These are phyloP conservation scores for Leucania comma DNA, from an alignment of 2,888 invertebrate species.

Conservation along the genomic window DNA sequence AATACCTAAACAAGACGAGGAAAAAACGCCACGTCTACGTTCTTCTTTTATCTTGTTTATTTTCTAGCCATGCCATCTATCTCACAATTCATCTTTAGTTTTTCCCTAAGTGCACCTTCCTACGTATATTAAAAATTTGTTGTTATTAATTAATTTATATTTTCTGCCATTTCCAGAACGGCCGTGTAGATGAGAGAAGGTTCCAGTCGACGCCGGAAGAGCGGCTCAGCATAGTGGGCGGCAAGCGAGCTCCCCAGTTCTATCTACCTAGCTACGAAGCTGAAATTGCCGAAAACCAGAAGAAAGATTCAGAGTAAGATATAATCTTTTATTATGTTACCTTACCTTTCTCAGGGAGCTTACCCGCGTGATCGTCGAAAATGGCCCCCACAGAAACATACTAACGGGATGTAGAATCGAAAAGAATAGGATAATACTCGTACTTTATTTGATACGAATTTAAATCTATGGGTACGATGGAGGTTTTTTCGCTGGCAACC, in stretches of 20 bases:
- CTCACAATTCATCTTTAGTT: not conserved
- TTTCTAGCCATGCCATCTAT: not conserved
- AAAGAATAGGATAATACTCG: too few relatives aligned
- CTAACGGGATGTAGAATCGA: not conserved
- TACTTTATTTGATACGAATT: too few relatives aligned
- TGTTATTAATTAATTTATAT: not conserved
- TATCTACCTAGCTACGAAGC: conserved; percentile 98
- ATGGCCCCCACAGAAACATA: too few relatives aligned
- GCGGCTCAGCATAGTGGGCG: conserved; percentile 98
- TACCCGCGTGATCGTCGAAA: too few relatives aligned
- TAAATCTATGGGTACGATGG: too few relatives aligned
- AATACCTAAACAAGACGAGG: too few relatives aligned
- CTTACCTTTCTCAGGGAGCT: too few relatives aligned
- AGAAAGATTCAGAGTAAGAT: conserved; percentile 98
- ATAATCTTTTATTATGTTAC: too few relatives aligned
- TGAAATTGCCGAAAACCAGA: conserved; percentile 98
- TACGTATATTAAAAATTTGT: not conserved
- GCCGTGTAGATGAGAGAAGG: conserved; percentile 96
- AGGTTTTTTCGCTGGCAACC: too few relatives aligned
- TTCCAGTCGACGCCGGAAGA: conserved; percentile 98
- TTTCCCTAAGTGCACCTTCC: too few relatives aligned
- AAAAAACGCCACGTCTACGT: too few relatives aligned
- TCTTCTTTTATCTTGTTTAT: not conserved
- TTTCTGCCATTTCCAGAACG: conserved; percentile 91
- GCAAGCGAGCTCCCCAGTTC: conserved; percentile 99